Base-by-base conservation (phyloP, 2,113 vertebrate genomes). In the Thamnaconus septentrionalis region DNA sequence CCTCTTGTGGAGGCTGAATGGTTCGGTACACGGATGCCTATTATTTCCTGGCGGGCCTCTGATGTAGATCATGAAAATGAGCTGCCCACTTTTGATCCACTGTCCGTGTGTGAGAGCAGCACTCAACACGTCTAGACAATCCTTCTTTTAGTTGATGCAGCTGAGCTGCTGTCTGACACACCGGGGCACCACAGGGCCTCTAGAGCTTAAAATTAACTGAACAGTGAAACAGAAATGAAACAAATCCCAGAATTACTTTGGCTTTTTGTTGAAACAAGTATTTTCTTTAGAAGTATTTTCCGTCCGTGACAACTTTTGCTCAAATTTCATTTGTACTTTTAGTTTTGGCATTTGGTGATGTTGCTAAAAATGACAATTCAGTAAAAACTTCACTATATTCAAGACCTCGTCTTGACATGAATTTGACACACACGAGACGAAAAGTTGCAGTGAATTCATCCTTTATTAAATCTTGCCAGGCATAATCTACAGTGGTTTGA, bases 401-500 rank as follows among this genome's bases (percentile, higher is more conserved):
- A 47, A 47, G 46, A 10, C 39, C 12, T 55, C 8, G 8, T 8
- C 4, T 4, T 3, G 9, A 41, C 1, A 56, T 31, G 8, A 41
- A 5, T 9, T 41, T 4, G 31, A 55, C 8, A 31, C 40, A 51
- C 40, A 57, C 56, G 56, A 31, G 18, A 31, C 18, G 18, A 31
- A 31, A 31, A 31, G 18, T 31, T 31, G 18, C 18, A 31, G 18
- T 73, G 6, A 81, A 83, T 41, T 71, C 49, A 64, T 55, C 50
- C 53, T 91, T 91, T 91, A 91, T 87, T 92, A 75, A 71, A 74
- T 78, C 59, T 62, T 4, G 45, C 71, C 4, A 75, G 65, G 63
- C 67, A 31, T 2, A 48, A 47, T 69, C 65, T 75, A 79, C 75
- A 84, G 71, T 56, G 71, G 66, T 69, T 58, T 7, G 59, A 83